These are phyloP conservation scores for Periparus ater DNA, from an alignment of 2,797 vertebrate species.

Conservation along the genomic window DNA sequence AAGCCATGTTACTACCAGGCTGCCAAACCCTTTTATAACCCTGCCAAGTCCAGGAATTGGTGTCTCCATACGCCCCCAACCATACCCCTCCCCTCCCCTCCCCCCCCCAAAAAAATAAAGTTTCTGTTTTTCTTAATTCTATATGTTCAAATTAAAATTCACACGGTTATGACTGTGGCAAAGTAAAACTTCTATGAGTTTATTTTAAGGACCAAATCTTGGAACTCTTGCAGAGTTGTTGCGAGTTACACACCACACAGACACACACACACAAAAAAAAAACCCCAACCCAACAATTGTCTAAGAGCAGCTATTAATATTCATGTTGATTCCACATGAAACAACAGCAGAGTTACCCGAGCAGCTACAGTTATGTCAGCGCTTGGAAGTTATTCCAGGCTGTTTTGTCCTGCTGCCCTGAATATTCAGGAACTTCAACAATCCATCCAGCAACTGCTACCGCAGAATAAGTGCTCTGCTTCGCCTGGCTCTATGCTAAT, in stretches of 20 bases:
- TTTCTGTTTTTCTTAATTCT: not conserved
- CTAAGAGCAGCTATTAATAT: conserved; percentile 24
- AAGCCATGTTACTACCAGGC: not conserved
- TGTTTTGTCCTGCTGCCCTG: conserved; percentile 33
- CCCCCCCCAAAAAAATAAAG: not conserved
- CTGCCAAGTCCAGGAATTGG: not conserved
- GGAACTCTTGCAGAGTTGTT: not conserved
- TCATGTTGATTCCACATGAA: conserved; percentile 14
- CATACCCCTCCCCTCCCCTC: fast-evolving
- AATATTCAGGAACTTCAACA: conserved; percentile 28
- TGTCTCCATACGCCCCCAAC: not conserved
- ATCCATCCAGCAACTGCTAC: not conserved
- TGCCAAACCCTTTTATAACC: conserved; percentile 26
- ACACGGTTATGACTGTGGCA: not conserved
- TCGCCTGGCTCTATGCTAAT: not conserved
- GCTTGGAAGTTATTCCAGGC: conserved; percentile 34
- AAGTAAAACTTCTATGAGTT: conserved; percentile 5
- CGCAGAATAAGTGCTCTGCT: not conserved
- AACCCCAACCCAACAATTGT: not conserved
- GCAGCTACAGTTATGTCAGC: conserved; percentile 36
- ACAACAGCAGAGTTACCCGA: conserved; percentile 10
- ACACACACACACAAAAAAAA: not conserved
- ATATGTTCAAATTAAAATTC: not conserved
- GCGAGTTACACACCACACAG: not conserved
- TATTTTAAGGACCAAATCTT: conserved; percentile 28